Conservation (phyloP, 2,113 vertebrate species). For the Hymenochirus boettgeri region DNA sequence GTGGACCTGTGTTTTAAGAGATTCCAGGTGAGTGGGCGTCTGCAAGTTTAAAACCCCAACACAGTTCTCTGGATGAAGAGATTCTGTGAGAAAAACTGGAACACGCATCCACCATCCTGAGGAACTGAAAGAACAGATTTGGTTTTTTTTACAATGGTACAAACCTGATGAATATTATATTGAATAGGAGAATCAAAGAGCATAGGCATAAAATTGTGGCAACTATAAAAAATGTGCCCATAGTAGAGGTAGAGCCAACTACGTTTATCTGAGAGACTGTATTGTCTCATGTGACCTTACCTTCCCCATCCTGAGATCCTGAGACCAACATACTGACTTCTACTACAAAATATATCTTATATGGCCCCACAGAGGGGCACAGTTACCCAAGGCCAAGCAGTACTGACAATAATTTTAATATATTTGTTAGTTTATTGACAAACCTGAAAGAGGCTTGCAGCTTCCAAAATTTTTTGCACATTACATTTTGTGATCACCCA, state of each 20-base stretch:
- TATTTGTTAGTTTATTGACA: slow-evolving; percentile 31
- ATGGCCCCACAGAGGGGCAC: no score
- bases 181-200: background rate
- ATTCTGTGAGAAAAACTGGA: slow-evolving; percentile 79
- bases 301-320: no score
- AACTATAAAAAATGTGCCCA: no score
- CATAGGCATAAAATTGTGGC: no score
- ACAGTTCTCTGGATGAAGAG: slow-evolving; percentile 84
- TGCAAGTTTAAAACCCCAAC: slow-evolving; percentile 84
- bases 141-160: background rate
- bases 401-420: no score
- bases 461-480: slow-evolving; percentile 86
- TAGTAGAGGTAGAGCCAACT: no score
- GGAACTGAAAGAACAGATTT: slow-evolving; percentile 70
- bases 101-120: slow-evolving; percentile 88
- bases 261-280: no score
- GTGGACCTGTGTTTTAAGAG: slow-evolving; percentile 71
- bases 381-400: no score
- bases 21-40: slow-evolving; percentile 73
- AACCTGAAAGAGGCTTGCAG: slow-evolving; percentile 93
- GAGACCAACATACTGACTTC: no score
- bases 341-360: no score
- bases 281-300: no score
- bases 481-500: slow-evolving; percentile 86
- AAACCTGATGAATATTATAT: background rate